Conservation (phyloP, 1,140 invertebrate species). For the Carposina sasakii region DNA sequence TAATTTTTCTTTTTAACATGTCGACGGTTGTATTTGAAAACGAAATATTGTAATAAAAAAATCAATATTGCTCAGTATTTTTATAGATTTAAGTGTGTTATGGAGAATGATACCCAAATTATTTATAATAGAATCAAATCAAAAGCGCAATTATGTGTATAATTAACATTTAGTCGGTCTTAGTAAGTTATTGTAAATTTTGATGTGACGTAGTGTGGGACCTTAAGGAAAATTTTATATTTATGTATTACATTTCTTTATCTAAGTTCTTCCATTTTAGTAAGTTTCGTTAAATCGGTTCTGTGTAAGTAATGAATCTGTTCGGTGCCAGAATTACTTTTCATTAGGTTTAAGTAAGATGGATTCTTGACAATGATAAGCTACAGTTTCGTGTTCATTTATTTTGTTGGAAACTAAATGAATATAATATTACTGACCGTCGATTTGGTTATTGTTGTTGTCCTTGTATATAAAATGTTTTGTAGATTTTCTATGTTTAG, state of each 20-base stretch:
- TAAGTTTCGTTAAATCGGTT: too few species aligned
- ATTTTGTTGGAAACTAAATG: too few species aligned
- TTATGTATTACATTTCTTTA: constrained; percentile 33
- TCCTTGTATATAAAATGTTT: constrained; percentile 65
- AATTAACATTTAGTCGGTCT: constrained; percentile 45
- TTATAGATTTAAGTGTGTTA: constrained; percentile 63
- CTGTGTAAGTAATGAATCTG: constrained; percentile 37
- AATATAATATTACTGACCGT: too few species aligned
- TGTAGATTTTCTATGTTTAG: constrained; percentile 67
- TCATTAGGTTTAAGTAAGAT: constrained; percentile 32
- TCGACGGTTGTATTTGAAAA: constrained; percentile 34
- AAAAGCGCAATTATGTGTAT: constrained; percentile 47
- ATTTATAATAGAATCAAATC: constrained; percentile 51
- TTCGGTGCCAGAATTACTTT: constrained; percentile 36
- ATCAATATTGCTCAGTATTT: constrained; percentile 69
- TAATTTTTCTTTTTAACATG: constrained; percentile 29
- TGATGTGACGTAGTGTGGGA: too few species aligned
- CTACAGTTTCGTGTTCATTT: too few species aligned
- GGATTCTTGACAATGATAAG: constrained; percentile 17
- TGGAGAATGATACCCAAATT: constrained; percentile 49
- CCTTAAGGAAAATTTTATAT: constrained; percentile 23
- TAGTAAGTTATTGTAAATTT: constrained; percentile 49
- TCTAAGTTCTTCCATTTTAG: constrained; percentile 52
- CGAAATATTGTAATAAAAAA: constrained; percentile 53
- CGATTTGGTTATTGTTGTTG: constrained; percentile 59